Base-by-base conservation (phyloP, 2,797 vertebrate genomes). In the Enteromius fasciolatus region DNA sequence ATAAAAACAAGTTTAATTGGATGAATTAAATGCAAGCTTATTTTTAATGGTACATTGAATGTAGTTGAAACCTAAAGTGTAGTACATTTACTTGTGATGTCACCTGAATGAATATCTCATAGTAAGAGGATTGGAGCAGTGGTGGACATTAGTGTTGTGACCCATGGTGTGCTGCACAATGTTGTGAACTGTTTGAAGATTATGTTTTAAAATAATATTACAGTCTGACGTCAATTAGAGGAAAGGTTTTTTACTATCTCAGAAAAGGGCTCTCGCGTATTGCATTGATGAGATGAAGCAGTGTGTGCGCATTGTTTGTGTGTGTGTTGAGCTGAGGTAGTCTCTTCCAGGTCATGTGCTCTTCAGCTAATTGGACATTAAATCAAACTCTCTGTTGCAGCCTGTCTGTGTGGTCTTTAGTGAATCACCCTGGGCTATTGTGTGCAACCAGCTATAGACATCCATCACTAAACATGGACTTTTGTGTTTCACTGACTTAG, bases 341-440 rank as follows among this genome's bases (percentile, higher is more conserved):
- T 76, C 23, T 87, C 83, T 72, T 74, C 85, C 85, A 89, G 85
- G 88, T 76, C 84, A 87, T 85, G 83, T 85, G 86, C 90, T 88
- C 73, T 91, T 90, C 84, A 86, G 79, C 88, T 93, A 93, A 93
- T 92, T 93, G 89, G 83, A 67, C 87, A 82, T 90, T 92, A 93
- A 92, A 92, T 92, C 91, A 88, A 83, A 80, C 75, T 82, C 80
- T 66, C 61, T 72, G 63, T 79, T 83, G 41, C 78, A 50, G 63
- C 23, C 79, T 68, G 67, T 84, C 80, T 77, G 36, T 7, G 31
- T 74, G 68, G 76, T 78, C 73, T 86, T 80, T 54, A 76, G 59
- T 64, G 57, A 73, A 81, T 73, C 79, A 73, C 79, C 44, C 14
- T 50, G 15, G 15, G 57, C 44, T 59, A 64, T 64, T 52, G 80